These are phyloP conservation scores for Parapristionchus giblindavisi DNA, from an alignment of 2,888 invertebrate genomes.

Conservation along the genomic window DNA sequence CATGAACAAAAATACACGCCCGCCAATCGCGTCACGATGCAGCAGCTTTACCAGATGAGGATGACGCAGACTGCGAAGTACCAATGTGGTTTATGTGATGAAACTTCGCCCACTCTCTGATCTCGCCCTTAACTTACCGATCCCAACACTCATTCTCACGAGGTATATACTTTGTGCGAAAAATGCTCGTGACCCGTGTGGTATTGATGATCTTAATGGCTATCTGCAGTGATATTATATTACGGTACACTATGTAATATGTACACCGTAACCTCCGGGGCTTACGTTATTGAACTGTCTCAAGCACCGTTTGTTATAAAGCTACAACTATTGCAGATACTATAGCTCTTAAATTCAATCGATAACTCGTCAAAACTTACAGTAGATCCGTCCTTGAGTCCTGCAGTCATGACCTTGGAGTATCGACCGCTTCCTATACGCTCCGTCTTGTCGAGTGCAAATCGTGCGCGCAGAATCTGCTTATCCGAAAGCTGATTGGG, in stretches of 20 bases:
- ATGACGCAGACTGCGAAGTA: slow-evolving; percentile 45
- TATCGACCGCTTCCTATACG: slow-evolving; percentile 58
- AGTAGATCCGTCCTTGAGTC: slow-evolving; percentile 34
- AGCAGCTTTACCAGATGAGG: slow-evolving; percentile 43
- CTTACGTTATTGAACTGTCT: too few species aligned
- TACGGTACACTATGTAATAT: too few species aligned
- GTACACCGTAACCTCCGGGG: too few species aligned
- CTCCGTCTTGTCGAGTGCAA: neutral
- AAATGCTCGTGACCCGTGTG: slow-evolving; percentile 51
- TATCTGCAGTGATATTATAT: too few species aligned
- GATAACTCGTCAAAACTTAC: too few species aligned
- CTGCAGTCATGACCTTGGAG: slow-evolving; percentile 56
- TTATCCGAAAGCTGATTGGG: too few species aligned
- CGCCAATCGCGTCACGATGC: slow-evolving; percentile 46
- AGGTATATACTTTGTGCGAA: slow-evolving; percentile 57
- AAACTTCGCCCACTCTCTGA: neutral
- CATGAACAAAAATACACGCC: slow-evolving; percentile 70
- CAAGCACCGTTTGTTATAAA: too few species aligned
- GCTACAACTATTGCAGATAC: too few species aligned
- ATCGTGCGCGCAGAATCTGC: neutral
- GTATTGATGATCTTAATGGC: slow-evolving; percentile 60
- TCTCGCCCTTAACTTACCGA: slow-evolving; percentile 25
- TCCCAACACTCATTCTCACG: slow-evolving; percentile 63
- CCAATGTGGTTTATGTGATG: neutral
- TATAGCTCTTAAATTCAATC: too few species aligned